phyloP scores from a whole-genome alignment of 2,797 vertebrate species.

The Cynopterus sphinx region DNA sequence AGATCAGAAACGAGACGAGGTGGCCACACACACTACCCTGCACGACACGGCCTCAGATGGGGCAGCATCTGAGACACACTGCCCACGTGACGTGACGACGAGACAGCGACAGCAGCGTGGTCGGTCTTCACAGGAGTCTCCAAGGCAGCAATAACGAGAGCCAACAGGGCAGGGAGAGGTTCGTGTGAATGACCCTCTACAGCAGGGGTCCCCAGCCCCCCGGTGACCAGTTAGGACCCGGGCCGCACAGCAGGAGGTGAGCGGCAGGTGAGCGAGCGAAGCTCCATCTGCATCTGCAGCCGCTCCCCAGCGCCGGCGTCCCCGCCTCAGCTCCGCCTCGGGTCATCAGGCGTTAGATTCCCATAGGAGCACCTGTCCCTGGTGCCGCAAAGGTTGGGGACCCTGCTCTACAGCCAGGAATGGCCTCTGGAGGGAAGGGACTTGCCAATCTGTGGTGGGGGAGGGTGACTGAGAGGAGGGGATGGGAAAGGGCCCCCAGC shows the following conservation, averaged over 20 bases:
- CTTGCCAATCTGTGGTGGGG: background rate
- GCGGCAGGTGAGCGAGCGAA: no score
- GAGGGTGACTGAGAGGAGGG: fast-evolving
- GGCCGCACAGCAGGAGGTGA: no score
- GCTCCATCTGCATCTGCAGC: no score
- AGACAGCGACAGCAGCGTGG: background rate
- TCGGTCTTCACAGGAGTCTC: background rate
- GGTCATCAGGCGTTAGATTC: no score
- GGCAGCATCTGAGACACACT: no score
- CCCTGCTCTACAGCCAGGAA: background rate
- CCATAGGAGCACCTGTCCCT: no score
- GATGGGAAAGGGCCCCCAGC: no score
- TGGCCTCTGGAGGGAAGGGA: background rate
- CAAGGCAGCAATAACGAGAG: background rate
- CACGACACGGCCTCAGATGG: fast-evolving
- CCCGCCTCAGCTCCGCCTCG: no score
- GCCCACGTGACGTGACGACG: fast-evolving
- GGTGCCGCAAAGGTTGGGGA: no score
- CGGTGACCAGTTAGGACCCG: no score
- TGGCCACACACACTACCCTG: background rate
- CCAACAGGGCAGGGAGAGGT: background rate
- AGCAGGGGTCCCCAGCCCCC: no score
- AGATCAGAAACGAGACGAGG: background rate
- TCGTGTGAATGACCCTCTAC: fast-evolving
- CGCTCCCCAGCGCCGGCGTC: no score